phyloP scores from a whole-genome alignment of 2,113 vertebrate species.

The Macroglossus sobrinus region DNA sequence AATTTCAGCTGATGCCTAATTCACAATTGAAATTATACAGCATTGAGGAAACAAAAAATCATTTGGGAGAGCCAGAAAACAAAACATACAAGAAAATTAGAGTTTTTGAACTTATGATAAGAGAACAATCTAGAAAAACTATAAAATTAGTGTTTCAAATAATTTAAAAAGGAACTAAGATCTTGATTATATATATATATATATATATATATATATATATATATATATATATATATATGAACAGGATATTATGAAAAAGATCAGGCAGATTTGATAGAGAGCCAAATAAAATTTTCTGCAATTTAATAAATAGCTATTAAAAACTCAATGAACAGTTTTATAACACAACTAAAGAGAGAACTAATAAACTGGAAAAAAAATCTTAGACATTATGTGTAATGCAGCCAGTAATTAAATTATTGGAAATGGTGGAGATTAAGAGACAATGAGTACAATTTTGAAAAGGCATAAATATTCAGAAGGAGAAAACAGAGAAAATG shows the following conservation, averaged over 20 bases:
- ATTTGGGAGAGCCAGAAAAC: neutral
- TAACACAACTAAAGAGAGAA: neutral
- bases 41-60: neutral
- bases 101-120: neutral
- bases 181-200: neutral
- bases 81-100: neutral
- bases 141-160: neutral
- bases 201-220: no score
- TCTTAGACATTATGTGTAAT: neutral
- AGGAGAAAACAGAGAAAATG: neutral
- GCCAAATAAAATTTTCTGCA: neutral
- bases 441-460: neutral
- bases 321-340: neutral
- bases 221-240: no score
- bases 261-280: neutral
- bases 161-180: neutral
- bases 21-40: neutral
- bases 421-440: neutral
- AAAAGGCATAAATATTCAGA: neutral
- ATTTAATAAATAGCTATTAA: neutral
- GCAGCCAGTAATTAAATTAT: neutral
- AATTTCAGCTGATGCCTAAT: neutral
- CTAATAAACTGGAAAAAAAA: slow-evolving; percentile 14
- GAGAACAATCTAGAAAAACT: neutral
- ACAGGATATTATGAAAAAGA: neutral